Conservation (phyloP, 1,140 invertebrate species). For the Lordiphosa mommai region DNA sequence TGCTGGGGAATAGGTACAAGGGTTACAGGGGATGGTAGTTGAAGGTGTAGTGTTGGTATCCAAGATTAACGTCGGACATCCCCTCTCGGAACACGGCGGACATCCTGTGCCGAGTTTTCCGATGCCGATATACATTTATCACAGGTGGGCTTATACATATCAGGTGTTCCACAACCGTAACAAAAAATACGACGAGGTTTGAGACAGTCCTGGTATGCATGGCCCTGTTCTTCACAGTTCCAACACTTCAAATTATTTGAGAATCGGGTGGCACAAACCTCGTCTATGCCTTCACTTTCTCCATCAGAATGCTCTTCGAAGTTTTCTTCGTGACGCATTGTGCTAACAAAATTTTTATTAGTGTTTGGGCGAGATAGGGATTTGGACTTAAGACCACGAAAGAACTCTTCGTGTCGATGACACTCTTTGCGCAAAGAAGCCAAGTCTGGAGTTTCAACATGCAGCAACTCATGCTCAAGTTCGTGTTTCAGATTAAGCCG, state of each 20-base stretch:
- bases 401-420: no score
- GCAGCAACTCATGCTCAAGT: neutral
- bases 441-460: neutral
- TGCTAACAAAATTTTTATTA: neutral
- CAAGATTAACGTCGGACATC: conserved; percentile 6
- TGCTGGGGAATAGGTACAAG: neutral
- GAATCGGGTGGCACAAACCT: neutral
- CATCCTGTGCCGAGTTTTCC: conserved; percentile 8
- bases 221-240: neutral
- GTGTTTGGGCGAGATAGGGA: no score
- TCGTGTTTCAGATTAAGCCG: neutral
- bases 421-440: no score
- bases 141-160: conserved; percentile 6
- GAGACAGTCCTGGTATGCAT: neutral
- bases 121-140: neutral
- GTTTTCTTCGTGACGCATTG: neutral
- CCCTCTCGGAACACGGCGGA: neutral
- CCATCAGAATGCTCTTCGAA: neutral
- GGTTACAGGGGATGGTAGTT: neutral
- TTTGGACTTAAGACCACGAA: no score
- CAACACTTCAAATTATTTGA: neutral
- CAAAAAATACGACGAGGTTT: neutral
- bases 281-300: neutral
- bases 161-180: neutral
- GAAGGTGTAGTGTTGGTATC: no score